Evolutionary conservation across 1,140 invertebrate species (phyloP).

Genomic region (Heliconius himera): DNA sequence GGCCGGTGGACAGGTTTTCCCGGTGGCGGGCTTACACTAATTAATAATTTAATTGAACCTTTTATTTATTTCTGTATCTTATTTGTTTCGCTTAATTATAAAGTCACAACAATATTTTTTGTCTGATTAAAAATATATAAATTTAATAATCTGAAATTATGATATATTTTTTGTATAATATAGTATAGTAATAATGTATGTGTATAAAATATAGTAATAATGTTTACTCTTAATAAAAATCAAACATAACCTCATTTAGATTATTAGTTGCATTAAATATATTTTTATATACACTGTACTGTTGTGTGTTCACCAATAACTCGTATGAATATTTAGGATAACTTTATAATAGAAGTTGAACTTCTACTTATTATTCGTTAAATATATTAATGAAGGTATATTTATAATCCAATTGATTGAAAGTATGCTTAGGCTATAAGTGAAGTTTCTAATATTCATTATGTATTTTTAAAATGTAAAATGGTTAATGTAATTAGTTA

Average conservation of each 20-base stretch:
- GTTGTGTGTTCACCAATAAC: too few species aligned
- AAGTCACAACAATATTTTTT: too few species aligned
- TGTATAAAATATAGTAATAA: too few species aligned
- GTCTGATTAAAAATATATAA: too few species aligned
- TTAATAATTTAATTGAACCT: background rate
- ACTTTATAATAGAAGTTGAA: background rate
- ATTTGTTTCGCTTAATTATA: too few species aligned
- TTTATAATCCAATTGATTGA: background rate
- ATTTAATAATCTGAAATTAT: too few species aligned
- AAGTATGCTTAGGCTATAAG: background rate
- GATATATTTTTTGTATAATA: too few species aligned
- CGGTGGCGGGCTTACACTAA: background rate
- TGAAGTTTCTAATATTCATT: background rate
- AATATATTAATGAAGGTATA: background rate
- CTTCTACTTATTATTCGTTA: background rate
- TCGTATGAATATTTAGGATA: background rate
- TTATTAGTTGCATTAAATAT: background rate
- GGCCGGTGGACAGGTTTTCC: slow-evolving; percentile 21
- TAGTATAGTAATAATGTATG: too few species aligned
- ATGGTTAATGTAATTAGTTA: too few species aligned
- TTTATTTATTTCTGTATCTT: background rate
- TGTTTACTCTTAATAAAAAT: too few species aligned
- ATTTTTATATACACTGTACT: background rate
- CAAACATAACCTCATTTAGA: too few species aligned
- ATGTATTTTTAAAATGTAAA: background rate